Evolutionary conservation across 1,140 invertebrate species (phyloP), one percentile per base, ranked within the genome.

Genomic region (Ephestia elutella): DNA sequence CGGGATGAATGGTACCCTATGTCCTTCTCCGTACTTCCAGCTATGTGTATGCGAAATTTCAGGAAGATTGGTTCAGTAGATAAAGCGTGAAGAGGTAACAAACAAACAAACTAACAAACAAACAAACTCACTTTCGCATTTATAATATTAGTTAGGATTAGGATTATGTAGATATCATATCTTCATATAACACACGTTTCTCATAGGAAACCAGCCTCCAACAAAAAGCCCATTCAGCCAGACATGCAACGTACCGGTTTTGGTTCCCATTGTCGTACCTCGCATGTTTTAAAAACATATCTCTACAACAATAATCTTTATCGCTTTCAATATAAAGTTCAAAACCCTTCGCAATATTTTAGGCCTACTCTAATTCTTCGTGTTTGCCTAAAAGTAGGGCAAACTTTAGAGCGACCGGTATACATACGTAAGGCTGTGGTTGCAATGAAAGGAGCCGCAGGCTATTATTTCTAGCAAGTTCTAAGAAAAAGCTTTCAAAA

Each of bases 181-280:
- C n/a, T n/a, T n/a, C n/a, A n/a, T n/a, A n/a, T n/a, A n/a, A n/a
- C n/a, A n/a, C n/a, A n/a, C n/a, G n/a, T n/a, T n/a, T n/a, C 38
- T 44, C 38, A 44, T 44, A 44, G 38, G 10, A 44, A 44, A 44
- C 38, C 13, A 15, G 38, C 38, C n/a, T 17, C 13, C 1, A 44
- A 44, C 13, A 44, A 44, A 44, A 44, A 44, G 13, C 15, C 38
- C 38, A 44, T 44, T 44, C 13, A 44, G n/a, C 3, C 38, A 44
- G 38, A 44, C 38, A 44, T 44, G 38, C 38, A 44, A 44, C 38
- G n/a, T 44, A 44, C 38, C 38, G 38, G 38, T 44, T 44, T 44
- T 44, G 38, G 38, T 44, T 44, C 38, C 38, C 38, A 44, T 44
- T 44, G 38, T 44, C 38, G 38, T 17, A 15, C 10, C 8, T 11